Base-by-base conservation (phyloP, 2,797 vertebrate genomes). In the Pseudomugil tenellus region DNA sequence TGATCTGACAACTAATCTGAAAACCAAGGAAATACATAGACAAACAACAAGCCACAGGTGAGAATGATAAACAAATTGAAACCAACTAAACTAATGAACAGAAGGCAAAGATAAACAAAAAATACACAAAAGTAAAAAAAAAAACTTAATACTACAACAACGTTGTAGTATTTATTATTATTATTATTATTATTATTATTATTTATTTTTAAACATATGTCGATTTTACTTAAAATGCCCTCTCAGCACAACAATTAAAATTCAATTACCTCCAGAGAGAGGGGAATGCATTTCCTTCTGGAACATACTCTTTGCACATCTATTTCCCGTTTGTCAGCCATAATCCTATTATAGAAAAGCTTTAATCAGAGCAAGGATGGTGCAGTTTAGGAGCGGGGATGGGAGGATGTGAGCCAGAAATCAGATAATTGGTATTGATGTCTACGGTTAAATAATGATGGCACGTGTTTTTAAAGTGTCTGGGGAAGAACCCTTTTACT, bases 211-310 rank as follows among this genome's bases (percentile, higher is more conserved):
- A 7, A 16, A 28, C 49, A 26, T 52, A 58, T 49, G 55, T 34
- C 23, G 39, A 35, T 39, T 68, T 56, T 54, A 43, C 67, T 63
- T 57, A 69, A 76, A 77, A 81, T 52, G 54, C 46, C 52, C 66
- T 79, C 74, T 84, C 60, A 83, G 65, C 65, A 62, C 71, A 74
- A 77, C 74, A 90, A 89, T 87, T 87, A 73, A 65, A 91, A 83
- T 87, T 70, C 61, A 87, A 87, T 91, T 78, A 89, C 75, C 79
- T 74, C 76, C 81, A 83, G 70, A 79, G 80, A 74, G 21, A 19
- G 58, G 80, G 71, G 79, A 86, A 84, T 60, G 16, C 74, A 72
- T 78, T 81, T 80, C 56, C 75, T 67, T 63, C 67, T 61, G 60
- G 49, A 84, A 86, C 80, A 77, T 87, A 67, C 43, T 10, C 87